phyloP scores from a whole-genome alignment of 2,113 vertebrate genomes.

The Semnornis frantzii region DNA sequence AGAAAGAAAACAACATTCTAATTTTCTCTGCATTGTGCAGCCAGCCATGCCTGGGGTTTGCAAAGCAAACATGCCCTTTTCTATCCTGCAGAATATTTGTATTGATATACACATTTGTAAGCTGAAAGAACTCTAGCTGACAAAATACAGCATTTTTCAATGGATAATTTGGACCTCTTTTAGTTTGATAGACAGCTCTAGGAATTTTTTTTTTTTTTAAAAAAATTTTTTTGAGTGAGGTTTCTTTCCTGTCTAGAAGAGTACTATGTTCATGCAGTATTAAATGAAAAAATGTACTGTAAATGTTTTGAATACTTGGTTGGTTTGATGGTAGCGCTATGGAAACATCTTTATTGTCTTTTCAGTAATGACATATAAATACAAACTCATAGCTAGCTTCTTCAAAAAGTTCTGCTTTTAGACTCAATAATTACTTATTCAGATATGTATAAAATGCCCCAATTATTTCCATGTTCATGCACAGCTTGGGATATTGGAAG shows the following conservation, averaged over 20 bases:
- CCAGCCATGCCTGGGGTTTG: background rate
- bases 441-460: background rate
- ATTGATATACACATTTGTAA: background rate
- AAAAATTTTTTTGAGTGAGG: background rate
- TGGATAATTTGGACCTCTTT: background rate
- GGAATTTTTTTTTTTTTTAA: background rate
- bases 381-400: background rate
- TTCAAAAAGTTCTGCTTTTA: background rate
- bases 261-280: background rate
- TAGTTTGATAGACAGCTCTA: background rate
- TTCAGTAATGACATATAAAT: background rate
- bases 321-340: background rate
- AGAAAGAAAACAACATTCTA: background rate
- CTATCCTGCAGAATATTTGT: background rate
- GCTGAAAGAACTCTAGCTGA: background rate
- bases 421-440: background rate
- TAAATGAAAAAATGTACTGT: background rate
- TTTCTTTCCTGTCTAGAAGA: background rate
- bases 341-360: background rate
- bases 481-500: background rate
- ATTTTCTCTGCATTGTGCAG: rapidly evolving
- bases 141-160: background rate
- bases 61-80: background rate
- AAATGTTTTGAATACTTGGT: background rate
- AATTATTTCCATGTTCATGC: background rate